Base-by-base conservation (phyloP, 2,797 vertebrate species). In the Enteromius treurensis region DNA sequence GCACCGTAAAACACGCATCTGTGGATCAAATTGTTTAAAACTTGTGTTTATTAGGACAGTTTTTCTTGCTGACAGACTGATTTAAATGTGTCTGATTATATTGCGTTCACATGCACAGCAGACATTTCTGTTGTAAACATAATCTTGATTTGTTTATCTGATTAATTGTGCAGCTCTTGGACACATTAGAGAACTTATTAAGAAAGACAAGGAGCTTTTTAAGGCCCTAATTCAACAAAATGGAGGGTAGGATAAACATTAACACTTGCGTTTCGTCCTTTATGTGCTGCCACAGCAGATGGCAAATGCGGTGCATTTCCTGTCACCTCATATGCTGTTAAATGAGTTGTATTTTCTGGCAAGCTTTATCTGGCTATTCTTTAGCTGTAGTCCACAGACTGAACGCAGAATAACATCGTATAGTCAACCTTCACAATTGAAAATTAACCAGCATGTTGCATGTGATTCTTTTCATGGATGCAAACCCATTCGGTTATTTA, bases 321-420 rank as follows among this genome's bases (percentile, higher is more conserved):
- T 26, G 71, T 21, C 23, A 47, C 81, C 79, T 88, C 73, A 64
- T 68, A 58, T 42, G 42, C 42, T 47, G 53, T 42, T 74, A 78
- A 64, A 71, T 51, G 58, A 79, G 68, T 79, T 67, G 77, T 34
- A 23, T 53, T 68, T 34, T 40, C 47, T 79, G 64, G 45, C 21
- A 40, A 37, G 69, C 42, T 45, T 70, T 74, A 34, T n/a, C 21
- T 26, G 26, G 13, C 19, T 74, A 15, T 45, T 26, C n/a, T 40
- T 49, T 14, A 73, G 47, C 3, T 34, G 6, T 15, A 74, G 14
- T 45, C 13, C 26, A 62, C 42, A 64, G 23, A 81, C 74, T 49
- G 13, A 21, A 62, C 62, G 42, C 26, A 15, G 65, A 45, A 69
- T 42, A 49, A 21, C 49, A 15, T 69, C 42, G 65, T 80, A 58